Percentiles rank a stretch among this genome's conserved stretches.
phyloP scores from a whole-genome alignment of 2,113 vertebrate genomes.

The Cairina moschata region DNA sequence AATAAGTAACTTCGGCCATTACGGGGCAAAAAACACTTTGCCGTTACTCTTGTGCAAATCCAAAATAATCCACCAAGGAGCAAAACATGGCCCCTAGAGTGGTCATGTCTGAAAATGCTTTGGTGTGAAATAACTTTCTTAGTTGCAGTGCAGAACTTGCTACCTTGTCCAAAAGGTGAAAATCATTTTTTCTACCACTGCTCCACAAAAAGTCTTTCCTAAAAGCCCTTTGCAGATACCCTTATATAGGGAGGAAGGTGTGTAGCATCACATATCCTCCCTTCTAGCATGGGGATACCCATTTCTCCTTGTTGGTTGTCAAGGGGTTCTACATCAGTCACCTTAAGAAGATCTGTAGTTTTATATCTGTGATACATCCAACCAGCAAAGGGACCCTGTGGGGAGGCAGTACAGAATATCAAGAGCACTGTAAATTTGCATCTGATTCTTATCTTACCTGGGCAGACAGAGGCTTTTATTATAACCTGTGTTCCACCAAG shows the following conservation, averaged over 20 bases:
- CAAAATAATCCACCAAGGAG: not conserved
- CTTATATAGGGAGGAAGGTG: not conserved
- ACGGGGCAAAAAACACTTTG: not conserved
- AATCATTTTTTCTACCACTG: not conserved
- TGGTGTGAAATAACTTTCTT: not conserved
- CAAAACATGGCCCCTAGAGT: not conserved
- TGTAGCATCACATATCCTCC: not conserved
- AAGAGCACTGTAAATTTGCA: not conserved
- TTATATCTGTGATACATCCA: not conserved
- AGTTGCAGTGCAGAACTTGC: not conserved
- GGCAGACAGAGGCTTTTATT: constrained; percentile 38
- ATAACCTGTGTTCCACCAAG: not conserved
- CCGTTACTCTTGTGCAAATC: not conserved
- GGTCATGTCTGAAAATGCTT: not conserved
- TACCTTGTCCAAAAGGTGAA: not conserved
- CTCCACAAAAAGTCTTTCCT: not conserved
- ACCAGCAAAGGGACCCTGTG: not conserved
- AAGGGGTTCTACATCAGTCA: not conserved
- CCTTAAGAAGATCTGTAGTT: not conserved
- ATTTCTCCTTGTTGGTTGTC: not conserved
- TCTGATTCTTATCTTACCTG: not conserved
- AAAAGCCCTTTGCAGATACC: not conserved
- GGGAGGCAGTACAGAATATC: not conserved
- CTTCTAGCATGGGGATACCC: not conserved
- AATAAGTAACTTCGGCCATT: not conserved